These are phyloP conservation scores for Callocephalon fimbriatum DNA, from an alignment of 2,113 vertebrate species.

Conservation along the genomic window DNA sequence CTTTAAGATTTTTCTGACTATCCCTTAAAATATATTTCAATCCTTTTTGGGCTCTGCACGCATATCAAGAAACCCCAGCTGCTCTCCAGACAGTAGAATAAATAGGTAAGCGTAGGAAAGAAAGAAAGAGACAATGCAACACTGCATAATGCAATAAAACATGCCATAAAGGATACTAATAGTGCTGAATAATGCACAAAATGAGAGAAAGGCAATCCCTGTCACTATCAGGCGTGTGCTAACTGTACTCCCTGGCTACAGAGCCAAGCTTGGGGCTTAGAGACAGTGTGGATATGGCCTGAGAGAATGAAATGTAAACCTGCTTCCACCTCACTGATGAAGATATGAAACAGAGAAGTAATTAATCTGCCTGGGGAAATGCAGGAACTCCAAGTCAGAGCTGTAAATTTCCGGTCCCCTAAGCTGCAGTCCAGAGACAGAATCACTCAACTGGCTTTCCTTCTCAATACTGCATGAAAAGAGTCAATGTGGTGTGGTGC, in stretches of 20 bases:
- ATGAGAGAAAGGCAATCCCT: neutral
- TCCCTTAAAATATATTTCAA: neutral
- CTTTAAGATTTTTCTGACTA: neutral
- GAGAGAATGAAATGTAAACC: neutral
- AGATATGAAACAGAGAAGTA: neutral
- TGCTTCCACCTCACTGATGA: neutral
- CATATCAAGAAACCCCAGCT: neutral
- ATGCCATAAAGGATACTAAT: neutral
- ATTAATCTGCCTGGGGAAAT: neutral
- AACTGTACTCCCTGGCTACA: neutral
- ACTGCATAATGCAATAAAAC: neutral
- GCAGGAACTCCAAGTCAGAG: neutral
- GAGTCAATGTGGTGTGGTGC: neutral
- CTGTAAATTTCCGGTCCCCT: neutral
- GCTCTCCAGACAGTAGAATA: neutral
- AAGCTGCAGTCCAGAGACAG: rapidly evolving
- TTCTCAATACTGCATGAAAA: neutral
- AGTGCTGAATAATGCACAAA: neutral
- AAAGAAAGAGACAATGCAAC: neutral
- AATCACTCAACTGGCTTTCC: neutral
- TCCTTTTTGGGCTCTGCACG: neutral
- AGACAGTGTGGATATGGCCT: neutral
- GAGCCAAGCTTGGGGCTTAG: neutral
- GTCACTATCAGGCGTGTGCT: neutral
- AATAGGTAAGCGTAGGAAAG: neutral